Evolutionary conservation across 2,113 vertebrate species (phyloP).

Genomic region (Physeter macrocephalus): DNA sequence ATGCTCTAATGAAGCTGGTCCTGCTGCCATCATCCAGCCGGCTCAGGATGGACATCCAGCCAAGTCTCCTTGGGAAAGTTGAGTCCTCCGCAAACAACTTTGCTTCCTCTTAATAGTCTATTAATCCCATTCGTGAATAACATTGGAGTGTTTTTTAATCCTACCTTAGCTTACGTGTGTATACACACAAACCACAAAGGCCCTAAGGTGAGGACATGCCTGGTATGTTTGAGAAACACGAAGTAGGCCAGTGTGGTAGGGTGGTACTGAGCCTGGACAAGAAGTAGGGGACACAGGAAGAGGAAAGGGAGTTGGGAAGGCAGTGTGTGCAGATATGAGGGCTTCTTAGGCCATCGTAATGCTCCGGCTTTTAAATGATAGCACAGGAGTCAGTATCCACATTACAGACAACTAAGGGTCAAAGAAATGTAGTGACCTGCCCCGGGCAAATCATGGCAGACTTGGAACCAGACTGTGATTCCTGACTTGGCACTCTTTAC

Average conservation of each 20-base stretch:
- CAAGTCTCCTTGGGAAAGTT: neutral
- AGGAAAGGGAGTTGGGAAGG: neutral
- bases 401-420: neutral
- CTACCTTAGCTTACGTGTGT: neutral
- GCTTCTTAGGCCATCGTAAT: fast-evolving
- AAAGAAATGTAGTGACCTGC: neutral
- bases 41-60: neutral
- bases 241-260: neutral
- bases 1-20: neutral
- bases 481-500: neutral
- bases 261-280: neutral
- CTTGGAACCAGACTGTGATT: neutral
- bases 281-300: fast-evolving
- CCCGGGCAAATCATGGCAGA: neutral
- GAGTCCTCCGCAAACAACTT: neutral
- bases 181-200: neutral
- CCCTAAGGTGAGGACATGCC: neutral
- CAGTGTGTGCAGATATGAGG: neutral
- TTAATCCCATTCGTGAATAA: neutral
- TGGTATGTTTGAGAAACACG: neutral
- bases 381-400: neutral
- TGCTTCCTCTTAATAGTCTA: neutral
- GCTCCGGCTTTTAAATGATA: neutral
- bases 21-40: neutral
- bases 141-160: neutral